Base-by-base conservation (phyloP, 2,888 invertebrate species). In the Nephrocerus scutellatus region DNA sequence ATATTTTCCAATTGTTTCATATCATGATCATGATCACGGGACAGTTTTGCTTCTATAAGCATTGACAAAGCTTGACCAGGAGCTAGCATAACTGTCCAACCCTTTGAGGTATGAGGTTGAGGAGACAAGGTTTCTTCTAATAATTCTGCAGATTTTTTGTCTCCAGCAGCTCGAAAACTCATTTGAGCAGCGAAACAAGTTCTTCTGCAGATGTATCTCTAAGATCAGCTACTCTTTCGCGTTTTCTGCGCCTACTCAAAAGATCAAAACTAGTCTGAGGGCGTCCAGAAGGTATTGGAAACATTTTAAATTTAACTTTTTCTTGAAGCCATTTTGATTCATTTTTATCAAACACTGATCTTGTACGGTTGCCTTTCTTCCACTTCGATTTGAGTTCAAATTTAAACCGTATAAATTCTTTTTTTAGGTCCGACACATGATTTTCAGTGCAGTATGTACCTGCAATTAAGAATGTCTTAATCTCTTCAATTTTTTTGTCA, bases 231-330 rank as follows among this genome's bases (percentile, higher is more conserved):
- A 24, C 24, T 24, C 33, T 33, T 33, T 33, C 33, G 10, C 33
- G 33, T 33, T 33, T 33, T 24, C 33, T 33, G 21, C 36, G 36
- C 14, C 22, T 36, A 29, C 22, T 36, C 29, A 36, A 36, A 16
- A 21, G 20, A 16, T 36, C 36, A 33, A 33, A 33, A 33, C 33
- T 33, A 24, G 30, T 36, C 30, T 36, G 22, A 30, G 30, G 36
- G 18, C 36, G 29, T 30, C 30, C 30, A 36, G 30, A 12, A 20
- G 36, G 19, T 30, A 36, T n/a, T 36, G 18, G 18, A 36, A 18
- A 30, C 23, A 36, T 36, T 36, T 36, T 23, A 24, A 36, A 36
- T 36, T 36, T 14, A 24, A 30, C 13, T 2, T 18, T 30, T 30
- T 36, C 16, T n/a, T 24, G 19, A 24, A 36, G 30, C 23, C 30